phyloP scores from a whole-genome alignment of 2,113 vertebrate species.

The Carlito syrichta region DNA sequence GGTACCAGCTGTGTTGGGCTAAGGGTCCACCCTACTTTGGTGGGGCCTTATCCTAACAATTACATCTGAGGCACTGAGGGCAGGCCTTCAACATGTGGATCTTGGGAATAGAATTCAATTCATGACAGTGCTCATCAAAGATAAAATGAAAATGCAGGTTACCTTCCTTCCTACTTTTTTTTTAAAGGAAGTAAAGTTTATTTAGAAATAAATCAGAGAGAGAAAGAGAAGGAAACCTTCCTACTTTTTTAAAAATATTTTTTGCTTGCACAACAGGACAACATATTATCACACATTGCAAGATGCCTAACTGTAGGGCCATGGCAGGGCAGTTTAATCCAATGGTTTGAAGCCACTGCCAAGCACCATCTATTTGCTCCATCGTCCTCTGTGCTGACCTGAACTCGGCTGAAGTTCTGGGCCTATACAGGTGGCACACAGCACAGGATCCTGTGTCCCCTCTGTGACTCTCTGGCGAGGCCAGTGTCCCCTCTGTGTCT shows the following conservation, averaged over 20 bases:
- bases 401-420: neutral
- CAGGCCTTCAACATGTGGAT: neutral
- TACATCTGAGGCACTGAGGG: neutral
- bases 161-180: neutral
- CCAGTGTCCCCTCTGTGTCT: neutral
- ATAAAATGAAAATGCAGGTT: neutral
- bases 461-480: neutral
- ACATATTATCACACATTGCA: neutral
- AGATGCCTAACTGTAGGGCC: neutral
- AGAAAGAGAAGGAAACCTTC: no score
- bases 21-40: neutral
- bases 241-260: no score
- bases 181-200: no score
- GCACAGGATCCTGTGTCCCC: rapidly evolving
- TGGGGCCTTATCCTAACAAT: neutral
- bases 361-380: neutral
- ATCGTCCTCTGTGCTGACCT: rapidly evolving
- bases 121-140: neutral
- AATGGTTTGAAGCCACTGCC: neutral
- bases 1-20: neutral
- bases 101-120: no score
- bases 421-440: rapidly evolving
- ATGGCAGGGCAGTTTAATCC: neutral
- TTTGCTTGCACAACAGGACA: neutral
- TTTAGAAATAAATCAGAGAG: no score